A percentile compares a stretch with the other conserved stretches of the same genome.
These are phyloP conservation scores for Lissonota sp. DNA, from an alignment of 2,888 invertebrate genomes.

Conservation along the genomic window DNA sequence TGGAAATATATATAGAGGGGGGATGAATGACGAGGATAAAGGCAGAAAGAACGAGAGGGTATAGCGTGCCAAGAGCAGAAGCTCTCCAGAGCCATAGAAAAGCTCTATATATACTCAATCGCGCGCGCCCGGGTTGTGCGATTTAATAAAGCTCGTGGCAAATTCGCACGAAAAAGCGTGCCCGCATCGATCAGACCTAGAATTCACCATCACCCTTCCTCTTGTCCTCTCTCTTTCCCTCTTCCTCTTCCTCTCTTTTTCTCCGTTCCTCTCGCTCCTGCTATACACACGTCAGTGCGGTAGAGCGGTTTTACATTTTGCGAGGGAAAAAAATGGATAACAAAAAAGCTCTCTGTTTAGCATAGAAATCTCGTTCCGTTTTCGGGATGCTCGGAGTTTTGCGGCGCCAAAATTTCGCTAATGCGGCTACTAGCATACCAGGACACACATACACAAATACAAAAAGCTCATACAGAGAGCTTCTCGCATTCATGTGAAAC, in stretches of 20 bases:
- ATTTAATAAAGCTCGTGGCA: conserved; percentile 64
- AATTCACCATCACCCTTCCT: conserved; percentile 1
- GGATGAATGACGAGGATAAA: conserved; percentile 20
- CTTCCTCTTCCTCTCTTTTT: conserved; percentile 21
- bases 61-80: conserved; percentile 33
- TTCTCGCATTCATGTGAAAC: neutral
- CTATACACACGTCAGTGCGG: neutral
- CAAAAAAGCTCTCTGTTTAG: conserved; percentile 71
- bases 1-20: conserved; percentile 8
- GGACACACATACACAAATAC: conserved; percentile 19
- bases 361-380: conserved; percentile 72
- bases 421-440: conserved; percentile 44
- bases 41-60: conserved; percentile 20
- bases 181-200: conserved; percentile 67
- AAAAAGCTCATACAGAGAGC: conserved; percentile 15
- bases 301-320: conserved; percentile 31
- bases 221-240: conserved; percentile 27
- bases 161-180: conserved; percentile 64
- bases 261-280: conserved; percentile 7
- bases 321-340: conserved; percentile 27
- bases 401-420: conserved; percentile 67
- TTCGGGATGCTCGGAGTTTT: conserved; percentile 55
- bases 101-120: conserved; percentile 28
- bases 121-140: conserved; percentile 33
- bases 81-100: conserved; percentile 30